Base-by-base conservation (phyloP, 92 coral and sea anemone genomes). In the Pocillopora grandis region DNA sequence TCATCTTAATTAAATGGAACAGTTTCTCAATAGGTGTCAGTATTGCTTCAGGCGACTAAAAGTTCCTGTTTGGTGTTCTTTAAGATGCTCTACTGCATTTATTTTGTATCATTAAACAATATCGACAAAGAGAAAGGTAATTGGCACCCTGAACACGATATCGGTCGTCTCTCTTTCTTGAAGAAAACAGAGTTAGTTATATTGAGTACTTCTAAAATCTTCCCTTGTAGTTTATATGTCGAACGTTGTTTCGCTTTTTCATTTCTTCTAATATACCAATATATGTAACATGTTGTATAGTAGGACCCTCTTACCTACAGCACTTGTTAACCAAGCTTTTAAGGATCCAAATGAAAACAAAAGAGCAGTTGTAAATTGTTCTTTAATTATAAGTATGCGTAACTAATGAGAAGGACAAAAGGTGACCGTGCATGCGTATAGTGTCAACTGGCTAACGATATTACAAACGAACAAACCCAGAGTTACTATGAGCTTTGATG, bases 1-100 rank as follows among this genome's bases (percentile, higher is more conserved):
- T 81, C 57, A 81, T 37, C 77, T 18, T 42, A 81, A 68, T 71
- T 71, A 1, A 59, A 9, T 18, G 36, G 4, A 63, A 80, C 67
- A 81, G 60, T 71, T 71, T 48, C 52, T 42, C 52, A 42, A 42
- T 42, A 60, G 17, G 36, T 60, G 58, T 35, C 71, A 80, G 35
- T 71, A 33, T 49, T 70, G 85, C 85, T 66, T 9, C 10, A 59
- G 85, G 85, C 85, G 20, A 81, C 52, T 12, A n/a, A 71, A 80
- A 58, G 55, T 81, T 81, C 85, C 85, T 76, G 58, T 71, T 81
- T 81, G 72, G 2, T 59, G 49, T 33, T 71, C 15, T 70, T 71
- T 12, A 2, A 16, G 63, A 70, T 68, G 61, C 64, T 15, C 15
- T 10, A 59, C 21, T n/a, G 3, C 61, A 56, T 37, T 36, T 70